Conservation (phyloP, 2,797 vertebrate species). For the Garrulus glandarius region DNA sequence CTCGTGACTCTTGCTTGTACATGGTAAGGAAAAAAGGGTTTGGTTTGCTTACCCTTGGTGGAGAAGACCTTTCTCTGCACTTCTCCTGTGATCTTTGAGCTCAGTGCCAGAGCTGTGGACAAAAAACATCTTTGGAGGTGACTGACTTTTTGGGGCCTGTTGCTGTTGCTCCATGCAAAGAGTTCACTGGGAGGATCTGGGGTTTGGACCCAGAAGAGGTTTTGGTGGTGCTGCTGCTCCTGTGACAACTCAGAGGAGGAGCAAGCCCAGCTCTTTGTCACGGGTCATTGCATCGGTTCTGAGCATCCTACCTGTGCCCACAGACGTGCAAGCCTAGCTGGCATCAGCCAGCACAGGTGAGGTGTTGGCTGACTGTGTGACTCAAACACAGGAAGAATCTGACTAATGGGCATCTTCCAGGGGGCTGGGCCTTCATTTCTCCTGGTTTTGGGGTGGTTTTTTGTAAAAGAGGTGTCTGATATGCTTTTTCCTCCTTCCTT, state of each 20-base stretch:
- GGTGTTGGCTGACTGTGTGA: background rate
- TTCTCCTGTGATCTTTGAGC: background rate
- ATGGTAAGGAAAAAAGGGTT: background rate
- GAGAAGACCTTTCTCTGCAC: background rate
- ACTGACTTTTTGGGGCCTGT: rapidly evolving
- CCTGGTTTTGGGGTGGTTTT: background rate
- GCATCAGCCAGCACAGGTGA: background rate
- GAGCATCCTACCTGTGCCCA: background rate
- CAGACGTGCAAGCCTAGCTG: background rate
- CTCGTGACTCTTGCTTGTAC: background rate
- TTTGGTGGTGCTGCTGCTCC: background rate
- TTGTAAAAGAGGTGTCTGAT: background rate
- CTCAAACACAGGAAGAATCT: background rate
- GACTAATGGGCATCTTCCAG: background rate
- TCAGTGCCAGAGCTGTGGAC: background rate
- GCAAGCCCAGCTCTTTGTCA: background rate
- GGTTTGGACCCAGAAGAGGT: background rate
- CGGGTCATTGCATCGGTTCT: background rate
- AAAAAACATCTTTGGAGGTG: background rate
- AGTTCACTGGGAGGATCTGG: background rate
- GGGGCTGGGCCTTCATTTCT: background rate
- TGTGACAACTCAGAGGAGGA: background rate
- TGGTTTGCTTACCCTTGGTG: background rate
- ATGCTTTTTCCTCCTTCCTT: rapidly evolving
- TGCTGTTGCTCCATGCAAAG: background rate